Percentiles rank a stretch among this genome's conserved stretches.
phyloP scores from a whole-genome alignment of 2,113 vertebrate species.

The Astur gentilis region DNA sequence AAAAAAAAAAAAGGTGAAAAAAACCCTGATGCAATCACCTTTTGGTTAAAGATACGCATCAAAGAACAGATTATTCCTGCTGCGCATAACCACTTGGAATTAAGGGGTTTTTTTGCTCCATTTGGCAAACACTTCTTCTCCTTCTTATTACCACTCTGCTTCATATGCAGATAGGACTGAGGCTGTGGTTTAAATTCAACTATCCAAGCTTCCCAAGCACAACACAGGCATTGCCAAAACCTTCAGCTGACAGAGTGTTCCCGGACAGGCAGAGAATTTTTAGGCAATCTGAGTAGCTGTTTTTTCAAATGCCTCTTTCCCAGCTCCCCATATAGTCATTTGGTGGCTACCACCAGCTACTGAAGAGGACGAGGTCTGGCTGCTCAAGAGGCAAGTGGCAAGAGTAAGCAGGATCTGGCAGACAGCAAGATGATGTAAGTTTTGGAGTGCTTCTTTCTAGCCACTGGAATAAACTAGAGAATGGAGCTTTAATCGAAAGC shows the following conservation, averaged over 20 bases:
- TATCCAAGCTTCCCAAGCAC: not conserved
- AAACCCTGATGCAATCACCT: not conserved
- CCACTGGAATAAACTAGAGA: not conserved
- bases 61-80: not conserved
- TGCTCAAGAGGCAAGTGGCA: not conserved
- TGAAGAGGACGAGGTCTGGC: not conserved
- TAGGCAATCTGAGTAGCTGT: not conserved
- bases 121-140: not conserved
- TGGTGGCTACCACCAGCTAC: not conserved
- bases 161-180: not conserved
- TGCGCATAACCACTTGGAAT: not conserved
- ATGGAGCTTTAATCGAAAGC: not conserved
- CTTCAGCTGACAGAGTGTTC: not conserved
- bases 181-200: not conserved
- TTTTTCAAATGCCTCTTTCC: not conserved
- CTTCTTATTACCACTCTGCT: not conserved
- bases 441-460: not conserved
- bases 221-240: not conserved
- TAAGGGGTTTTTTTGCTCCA: not conserved
- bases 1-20: not conserved
- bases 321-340: not conserved
- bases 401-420: not conserved
- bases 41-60: fast-evolving
- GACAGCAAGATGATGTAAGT: not conserved
- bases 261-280: not conserved